Evolutionary conservation across 2,797 vertebrate species (phyloP).

Genomic region (Phyllotis vaccarum): DNA sequence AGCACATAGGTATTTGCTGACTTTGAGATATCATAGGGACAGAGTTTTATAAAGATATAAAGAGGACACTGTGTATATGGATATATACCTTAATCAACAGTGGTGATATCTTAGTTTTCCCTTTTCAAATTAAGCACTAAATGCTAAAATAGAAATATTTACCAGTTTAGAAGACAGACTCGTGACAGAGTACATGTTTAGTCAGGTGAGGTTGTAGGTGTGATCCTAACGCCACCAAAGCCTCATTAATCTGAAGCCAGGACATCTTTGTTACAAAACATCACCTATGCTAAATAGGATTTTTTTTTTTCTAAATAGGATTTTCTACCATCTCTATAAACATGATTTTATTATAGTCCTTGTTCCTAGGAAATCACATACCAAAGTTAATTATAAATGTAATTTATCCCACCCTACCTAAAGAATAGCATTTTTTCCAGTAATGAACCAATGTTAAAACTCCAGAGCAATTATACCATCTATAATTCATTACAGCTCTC

Average conservation of each 20-base stretch:
- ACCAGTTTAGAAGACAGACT: conserved; percentile 47
- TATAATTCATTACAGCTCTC: neutral
- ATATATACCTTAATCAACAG: conserved; percentile 53
- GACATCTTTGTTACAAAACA: conserved; percentile 23
- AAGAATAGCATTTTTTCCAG: conserved; percentile 34
- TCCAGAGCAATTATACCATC: neutral
- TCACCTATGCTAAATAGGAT: conserved; percentile 20
- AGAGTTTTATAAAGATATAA: conserved; percentile 11
- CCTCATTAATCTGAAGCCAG: neutral
- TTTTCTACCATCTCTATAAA: conserved; percentile 44
- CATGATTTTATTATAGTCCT: conserved; percentile 44
- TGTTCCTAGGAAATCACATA: conserved; percentile 40
- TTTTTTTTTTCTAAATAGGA: neutral
- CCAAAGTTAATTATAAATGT: conserved; percentile 54
- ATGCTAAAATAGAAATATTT: conserved; percentile 45
- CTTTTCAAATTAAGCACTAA: conserved; percentile 1
- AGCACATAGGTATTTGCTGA: neutral
- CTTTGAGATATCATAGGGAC: conserved; percentile 23
- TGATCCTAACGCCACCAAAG: neutral
- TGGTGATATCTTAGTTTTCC: neutral
- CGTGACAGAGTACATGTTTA: neutral
- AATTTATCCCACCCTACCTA: conserved; percentile 20
- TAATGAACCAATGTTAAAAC: conserved; percentile 41
- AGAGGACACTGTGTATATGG: neutral
- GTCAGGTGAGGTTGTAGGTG: neutral